Evolutionary conservation across 2,888 invertebrate genomes (phyloP), one percentile per base, ranked within the genome.

Genomic region (Hirudinaria manillensis): DNA sequence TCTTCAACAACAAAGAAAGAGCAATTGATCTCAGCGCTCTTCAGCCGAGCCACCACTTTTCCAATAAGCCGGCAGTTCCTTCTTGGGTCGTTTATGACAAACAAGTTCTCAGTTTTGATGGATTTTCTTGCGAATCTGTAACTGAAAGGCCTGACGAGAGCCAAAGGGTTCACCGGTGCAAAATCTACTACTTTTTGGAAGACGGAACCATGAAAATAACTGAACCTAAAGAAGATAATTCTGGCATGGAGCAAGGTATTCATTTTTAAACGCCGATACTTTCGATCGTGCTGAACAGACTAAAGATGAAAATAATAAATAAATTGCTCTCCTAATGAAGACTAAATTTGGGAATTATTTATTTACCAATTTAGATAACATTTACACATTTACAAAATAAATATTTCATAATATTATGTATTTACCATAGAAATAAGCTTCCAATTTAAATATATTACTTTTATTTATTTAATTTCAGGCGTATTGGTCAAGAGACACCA

Each of bases 41-140:
- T 27, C 61, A 61, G 19, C 19, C n/a, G n/a, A 32, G 32, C 21
- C 68, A 34, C 32, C 68, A 34, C 29, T 32, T 34, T 68, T 68
- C 68, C n/a, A 34, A 32, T 24, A n/a, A n/a, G 0, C 89, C 90
- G 0, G 91, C 90, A 79, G 83, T 91, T 71, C 94, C 94, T 0
- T 87, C 92, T 0, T 95, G 94, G 94, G 88, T 94, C 74, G 90
- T 91, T 77, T 93, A 91, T 84, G 94, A 95, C 83, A 92, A 93
- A 86, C 90, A 94, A 86, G 90, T 91, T 76, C 86, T 93, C 74
- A 88, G 88, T 78, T 93, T 92, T 83, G 89, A 92, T 86, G 92
- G 89, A 0, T 92, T 88, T 82, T 93, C 91, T 82, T 90, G 91
- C 88, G 91, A 92, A 86, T 90, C 91, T 0, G 87, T 93, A 0